Base-by-base conservation (phyloP, 1,140 invertebrate genomes). In the Acromyrmex echinatior region DNA sequence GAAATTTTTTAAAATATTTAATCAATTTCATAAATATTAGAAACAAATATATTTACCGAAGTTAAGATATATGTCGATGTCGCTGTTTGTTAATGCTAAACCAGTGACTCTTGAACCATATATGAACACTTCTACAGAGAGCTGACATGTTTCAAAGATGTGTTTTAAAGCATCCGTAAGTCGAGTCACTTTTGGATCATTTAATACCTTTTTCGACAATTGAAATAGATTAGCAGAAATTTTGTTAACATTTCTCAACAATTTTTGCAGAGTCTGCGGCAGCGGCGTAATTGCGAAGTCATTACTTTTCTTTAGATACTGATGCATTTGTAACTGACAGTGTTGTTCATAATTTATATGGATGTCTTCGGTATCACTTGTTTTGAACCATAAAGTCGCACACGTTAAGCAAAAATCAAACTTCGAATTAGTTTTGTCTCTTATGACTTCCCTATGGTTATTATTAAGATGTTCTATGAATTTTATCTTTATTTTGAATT, bases 41-140 rank as follows among this genome's bases (percentile, higher is more conserved):
- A 51, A 79, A 58, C 3, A 73, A 58, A 74, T 56, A 74, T 86
- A 82, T 56, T 89, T 88, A 92, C 95, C 93, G n/a, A 92, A 93
- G 86, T 96, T 94, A 28, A 96, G 88, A 89, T 95, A 96, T 65
- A 96, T 91, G 87, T 96, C 95, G 68, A 96, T 90, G 84, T 96
- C 95, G 70, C 96, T 96, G 35, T 93, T 92, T 78, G 85, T 45
- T 74, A 94, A 90, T 62, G 93, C 94, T 68, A 96, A 85, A 21
- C 94, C 94, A 21, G 94, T 94, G 12, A 95, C 86, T 68, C 95
- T 93, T 21, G 96, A 96, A 35, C 96, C 96, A 86, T 95, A 96
- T 9, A 93, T 87, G 90, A 93, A 92, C 9, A 92, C 94, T 89
- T 93, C 87, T 14, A 88, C 80, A 25, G 31, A 3, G 18, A 90